These are phyloP conservation scores for Rhabdophis nuchalis DNA, from an alignment of 2,797 vertebrate genomes.

Conservation along the genomic window DNA sequence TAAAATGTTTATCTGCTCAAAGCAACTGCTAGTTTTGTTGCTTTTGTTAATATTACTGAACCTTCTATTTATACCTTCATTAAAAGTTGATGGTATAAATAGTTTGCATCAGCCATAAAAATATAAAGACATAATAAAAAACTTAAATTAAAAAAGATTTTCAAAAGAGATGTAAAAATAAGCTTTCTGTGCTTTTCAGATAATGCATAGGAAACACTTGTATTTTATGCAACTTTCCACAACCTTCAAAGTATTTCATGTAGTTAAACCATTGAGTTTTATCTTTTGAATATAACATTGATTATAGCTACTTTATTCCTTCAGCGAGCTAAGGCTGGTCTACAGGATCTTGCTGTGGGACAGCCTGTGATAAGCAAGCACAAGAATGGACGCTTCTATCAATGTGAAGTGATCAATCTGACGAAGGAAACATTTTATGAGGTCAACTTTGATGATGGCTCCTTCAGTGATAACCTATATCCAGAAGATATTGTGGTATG, in stretches of 20 bases:
- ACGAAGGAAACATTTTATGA: conserved; percentile 95
- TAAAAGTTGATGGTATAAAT: background rate
- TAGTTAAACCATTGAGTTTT: background rate
- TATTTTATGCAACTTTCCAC: background rate
- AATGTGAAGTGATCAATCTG: conserved; percentile 88
- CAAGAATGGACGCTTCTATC: conserved; percentile 95
- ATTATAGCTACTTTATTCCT: conserved; percentile 20
- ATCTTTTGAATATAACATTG: background rate
- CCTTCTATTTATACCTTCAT: background rate
- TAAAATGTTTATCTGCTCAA: background rate
- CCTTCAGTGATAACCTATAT: conserved; percentile 96
- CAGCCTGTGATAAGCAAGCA: conserved; percentile 95
- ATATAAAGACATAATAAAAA: background rate
- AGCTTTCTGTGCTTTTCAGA: background rate
- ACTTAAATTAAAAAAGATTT: background rate
- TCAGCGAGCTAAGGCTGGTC: conserved; percentile 80
- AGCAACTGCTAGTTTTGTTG: background rate
- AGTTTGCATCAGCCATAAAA: background rate
- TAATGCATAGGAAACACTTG: conserved; percentile 5
- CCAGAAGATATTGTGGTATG: conserved; percentile 95
- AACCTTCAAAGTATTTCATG: background rate
- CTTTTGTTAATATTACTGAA: background rate
- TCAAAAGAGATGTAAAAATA: background rate
- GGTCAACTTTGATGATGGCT: conserved; percentile 96
- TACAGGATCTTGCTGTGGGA: conserved; percentile 81